Conservation (phyloP, 2,113 vertebrate genomes). For the Apus apus region DNA sequence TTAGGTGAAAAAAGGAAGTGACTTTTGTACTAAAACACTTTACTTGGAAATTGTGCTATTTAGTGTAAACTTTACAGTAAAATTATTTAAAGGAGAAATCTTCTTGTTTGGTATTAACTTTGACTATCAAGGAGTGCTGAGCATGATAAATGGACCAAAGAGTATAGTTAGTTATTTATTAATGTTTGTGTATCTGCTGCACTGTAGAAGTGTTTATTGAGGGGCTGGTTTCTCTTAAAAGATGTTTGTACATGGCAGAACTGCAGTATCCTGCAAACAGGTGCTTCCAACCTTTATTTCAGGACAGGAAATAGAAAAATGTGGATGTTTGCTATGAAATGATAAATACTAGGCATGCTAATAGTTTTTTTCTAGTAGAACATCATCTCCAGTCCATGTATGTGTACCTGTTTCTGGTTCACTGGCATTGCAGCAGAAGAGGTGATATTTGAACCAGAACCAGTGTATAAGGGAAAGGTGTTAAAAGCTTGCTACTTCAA, state of each 20-base stretch:
- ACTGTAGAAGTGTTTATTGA: neutral
- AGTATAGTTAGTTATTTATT: neutral
- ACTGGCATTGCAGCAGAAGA: neutral
- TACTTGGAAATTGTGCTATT: neutral
- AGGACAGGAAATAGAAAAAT: neutral
- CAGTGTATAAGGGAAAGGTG: neutral
- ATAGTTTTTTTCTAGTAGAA: neutral
- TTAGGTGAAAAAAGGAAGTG: neutral
- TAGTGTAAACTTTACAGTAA: neutral
- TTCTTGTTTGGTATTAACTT: neutral
- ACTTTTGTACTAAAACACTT: neutral
- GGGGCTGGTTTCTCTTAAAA: neutral
- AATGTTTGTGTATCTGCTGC: neutral
- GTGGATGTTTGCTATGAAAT: neutral
- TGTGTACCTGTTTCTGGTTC: neutral
- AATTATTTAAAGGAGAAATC: neutral
- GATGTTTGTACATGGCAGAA: neutral
- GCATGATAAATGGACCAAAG: neutral
- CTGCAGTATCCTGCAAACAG: neutral
- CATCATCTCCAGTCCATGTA: neutral
- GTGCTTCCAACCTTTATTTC: neutral
- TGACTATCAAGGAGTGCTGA: fast-evolving
- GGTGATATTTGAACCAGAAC: neutral
- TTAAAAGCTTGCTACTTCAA: neutral
- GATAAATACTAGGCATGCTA: neutral